Evolutionary conservation across 1,140 invertebrate genomes (phyloP).

Genomic region (Drosophila melanica): DNA sequence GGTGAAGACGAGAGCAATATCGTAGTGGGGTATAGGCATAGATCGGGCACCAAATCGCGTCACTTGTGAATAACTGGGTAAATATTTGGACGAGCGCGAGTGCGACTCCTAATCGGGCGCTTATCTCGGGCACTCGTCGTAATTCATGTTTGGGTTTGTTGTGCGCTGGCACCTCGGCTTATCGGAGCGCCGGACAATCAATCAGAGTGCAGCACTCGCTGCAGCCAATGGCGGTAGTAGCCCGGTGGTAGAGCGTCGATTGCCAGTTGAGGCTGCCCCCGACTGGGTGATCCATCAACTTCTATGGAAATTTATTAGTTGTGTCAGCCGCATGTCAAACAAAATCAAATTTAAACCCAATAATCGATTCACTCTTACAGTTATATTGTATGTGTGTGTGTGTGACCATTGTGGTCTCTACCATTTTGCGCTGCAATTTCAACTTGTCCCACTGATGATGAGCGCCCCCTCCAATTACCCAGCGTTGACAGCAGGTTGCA

Average conservation of each 20-base stretch:
- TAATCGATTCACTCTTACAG: conserved; percentile 45
- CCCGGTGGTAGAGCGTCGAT: no score
- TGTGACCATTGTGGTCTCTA: conserved; percentile 19
- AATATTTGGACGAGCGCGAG: conserved; percentile 60
- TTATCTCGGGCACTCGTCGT: conserved; percentile 64
- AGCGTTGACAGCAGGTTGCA: conserved; percentile 77
- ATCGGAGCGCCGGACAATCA: conserved; percentile 63
- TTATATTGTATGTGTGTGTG: neutral
- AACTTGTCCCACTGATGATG: conserved; percentile 27
- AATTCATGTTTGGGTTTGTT: conserved; percentile 56
- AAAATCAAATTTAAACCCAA: conserved; percentile 71
- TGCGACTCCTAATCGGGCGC: conserved; percentile 71
- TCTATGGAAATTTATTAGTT: conserved; percentile 73
- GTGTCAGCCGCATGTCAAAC: conserved; percentile 75
- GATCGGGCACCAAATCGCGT: conserved; percentile 46
- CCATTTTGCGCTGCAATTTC: conserved; percentile 33
- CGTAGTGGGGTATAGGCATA: no score
- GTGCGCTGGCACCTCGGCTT: conserved; percentile 29
- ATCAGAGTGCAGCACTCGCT: conserved; percentile 45
- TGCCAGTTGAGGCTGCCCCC: conserved; percentile 31
- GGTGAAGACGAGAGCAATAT: conserved; percentile 38
- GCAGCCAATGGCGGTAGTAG: no score
- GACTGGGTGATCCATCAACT: conserved; percentile 44
- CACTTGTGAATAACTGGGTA: conserved; percentile 77
- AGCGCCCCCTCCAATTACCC: conserved; percentile 66